Conservation (phyloP, 2,113 vertebrate species). For the human region DNA sequence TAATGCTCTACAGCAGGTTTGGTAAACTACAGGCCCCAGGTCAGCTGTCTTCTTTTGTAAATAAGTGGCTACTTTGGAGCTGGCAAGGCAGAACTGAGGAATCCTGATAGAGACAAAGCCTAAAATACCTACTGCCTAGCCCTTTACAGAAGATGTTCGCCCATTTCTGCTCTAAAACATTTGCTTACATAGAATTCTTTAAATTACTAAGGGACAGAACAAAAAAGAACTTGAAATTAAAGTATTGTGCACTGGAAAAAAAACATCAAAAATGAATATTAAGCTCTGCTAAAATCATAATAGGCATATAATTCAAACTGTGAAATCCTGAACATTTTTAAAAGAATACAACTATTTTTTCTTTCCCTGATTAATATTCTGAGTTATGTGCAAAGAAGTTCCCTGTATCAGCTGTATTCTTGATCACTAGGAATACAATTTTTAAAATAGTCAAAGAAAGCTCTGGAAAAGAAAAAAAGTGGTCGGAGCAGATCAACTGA, state of each 20-base stretch:
- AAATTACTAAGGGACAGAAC: neutral
- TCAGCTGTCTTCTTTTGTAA: neutral
- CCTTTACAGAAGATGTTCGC: conserved; percentile 6
- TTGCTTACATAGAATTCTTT: conserved; percentile 47
- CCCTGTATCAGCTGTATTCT: neutral
- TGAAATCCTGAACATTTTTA: conserved; percentile 40
- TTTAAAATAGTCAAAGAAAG: neutral
- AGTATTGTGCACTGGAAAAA: neutral
- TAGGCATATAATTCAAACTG: neutral
- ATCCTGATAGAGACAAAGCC: neutral
- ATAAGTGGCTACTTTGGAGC: neutral
- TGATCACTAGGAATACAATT: neutral
- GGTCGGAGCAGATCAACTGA: neutral
- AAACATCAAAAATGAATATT: conserved; percentile 10
- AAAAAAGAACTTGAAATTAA: conserved; percentile 20
- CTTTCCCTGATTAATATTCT: conserved; percentile 9
- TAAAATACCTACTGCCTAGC: neutral
- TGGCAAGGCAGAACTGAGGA: neutral
- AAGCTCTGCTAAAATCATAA: neutral
- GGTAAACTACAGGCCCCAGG: neutral
- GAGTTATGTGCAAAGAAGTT: neutral
- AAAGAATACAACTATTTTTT: conserved; percentile 8
- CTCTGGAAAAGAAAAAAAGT: neutral
- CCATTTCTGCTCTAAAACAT: conserved; percentile 21
- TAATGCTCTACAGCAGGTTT: neutral